These are phyloP conservation scores for Epinotia ramella DNA, from an alignment of 2,888 invertebrate species.

Conservation along the genomic window DNA sequence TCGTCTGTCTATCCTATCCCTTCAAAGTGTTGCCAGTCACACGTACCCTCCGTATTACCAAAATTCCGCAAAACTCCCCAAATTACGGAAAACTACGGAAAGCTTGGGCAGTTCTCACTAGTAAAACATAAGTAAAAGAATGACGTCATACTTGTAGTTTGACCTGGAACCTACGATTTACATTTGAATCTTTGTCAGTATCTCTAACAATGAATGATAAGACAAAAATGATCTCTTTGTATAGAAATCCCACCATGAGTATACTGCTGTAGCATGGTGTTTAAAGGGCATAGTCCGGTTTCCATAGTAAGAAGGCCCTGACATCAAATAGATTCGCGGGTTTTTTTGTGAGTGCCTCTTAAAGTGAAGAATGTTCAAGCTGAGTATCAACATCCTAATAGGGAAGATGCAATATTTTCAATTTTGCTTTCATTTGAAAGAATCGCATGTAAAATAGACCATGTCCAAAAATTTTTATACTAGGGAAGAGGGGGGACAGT, in stretches of 20 bases:
- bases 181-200: constrained; percentile 1
- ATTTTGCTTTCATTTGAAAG: no score
- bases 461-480: no score
- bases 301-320: no score
- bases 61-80: background rate
- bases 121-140: background rate
- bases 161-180: background rate
- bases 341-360: no score
- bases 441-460: no score
- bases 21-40: background rate
- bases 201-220: constrained; percentile 4
- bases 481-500: no score
- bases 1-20: background rate
- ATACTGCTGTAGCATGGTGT: constrained; percentile 28
- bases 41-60: background rate
- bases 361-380: no score
- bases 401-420: no score
- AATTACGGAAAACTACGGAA: no score
- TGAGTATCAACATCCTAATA: no score
- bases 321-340: no score
- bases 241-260: constrained; percentile 27
- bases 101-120: background rate
- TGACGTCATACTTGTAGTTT: background rate
- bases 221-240: constrained; percentile 43
- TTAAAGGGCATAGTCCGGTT: background rate